These are phyloP conservation scores for Congeria kusceri DNA, from an alignment of 2,888 invertebrate species.

Conservation along the genomic window DNA sequence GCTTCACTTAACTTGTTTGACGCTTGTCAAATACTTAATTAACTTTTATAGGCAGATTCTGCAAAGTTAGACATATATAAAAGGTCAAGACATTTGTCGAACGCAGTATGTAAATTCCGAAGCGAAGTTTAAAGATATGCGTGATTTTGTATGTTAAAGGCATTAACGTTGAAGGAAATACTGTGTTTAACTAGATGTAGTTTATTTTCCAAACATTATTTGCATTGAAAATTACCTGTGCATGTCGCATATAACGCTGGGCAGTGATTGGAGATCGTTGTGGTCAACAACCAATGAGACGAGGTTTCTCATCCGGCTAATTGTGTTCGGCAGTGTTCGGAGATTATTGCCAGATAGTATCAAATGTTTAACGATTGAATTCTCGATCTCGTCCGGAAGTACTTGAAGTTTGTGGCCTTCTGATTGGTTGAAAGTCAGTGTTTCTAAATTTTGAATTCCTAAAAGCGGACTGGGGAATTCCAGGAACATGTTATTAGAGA, in stretches of 20 bases:
- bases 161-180: no score
- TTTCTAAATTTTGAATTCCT: conserved; percentile 75
- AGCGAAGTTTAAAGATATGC: no score
- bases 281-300: conserved; percentile 75
- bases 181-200: no score
- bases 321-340: conserved; percentile 74
- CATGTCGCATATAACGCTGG: conserved; percentile 74
- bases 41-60: no score
- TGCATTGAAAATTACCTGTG: conserved; percentile 4
- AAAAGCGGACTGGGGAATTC: conserved; percentile 81
- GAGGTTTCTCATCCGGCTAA: conserved; percentile 78
- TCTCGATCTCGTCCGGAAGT: conserved; percentile 79
- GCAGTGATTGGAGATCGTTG: conserved; percentile 74
- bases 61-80: no score
- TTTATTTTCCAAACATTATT: no score
- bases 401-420: conserved; percentile 75
- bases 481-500: conserved; percentile 81
- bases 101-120: no score
- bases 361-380: conserved; percentile 73
- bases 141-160: no score
- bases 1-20: no score
- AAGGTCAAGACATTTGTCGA: no score
- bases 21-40: no score
- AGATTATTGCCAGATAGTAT: conserved; percentile 80
- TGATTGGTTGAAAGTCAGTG: conserved; percentile 78